Percentiles rank a stretch among this genome's conserved stretches.
phyloP scores from a whole-genome alignment of 2,113 vertebrate species.

The Daboia siamensis region DNA sequence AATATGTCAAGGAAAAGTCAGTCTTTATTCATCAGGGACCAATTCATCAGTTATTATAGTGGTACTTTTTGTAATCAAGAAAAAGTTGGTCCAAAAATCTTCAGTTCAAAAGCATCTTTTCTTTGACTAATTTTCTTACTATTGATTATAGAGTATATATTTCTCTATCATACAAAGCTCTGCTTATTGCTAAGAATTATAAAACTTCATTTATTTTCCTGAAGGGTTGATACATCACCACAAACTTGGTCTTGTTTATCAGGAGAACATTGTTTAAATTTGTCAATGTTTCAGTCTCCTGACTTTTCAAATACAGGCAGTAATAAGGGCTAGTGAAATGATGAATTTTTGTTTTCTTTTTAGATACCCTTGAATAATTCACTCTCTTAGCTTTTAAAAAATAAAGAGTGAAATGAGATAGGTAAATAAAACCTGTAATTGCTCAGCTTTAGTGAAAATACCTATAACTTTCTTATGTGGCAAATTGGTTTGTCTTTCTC shows the following conservation, averaged over 20 bases:
- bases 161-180: background rate
- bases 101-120: background rate
- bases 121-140: no score
- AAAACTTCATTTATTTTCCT: background rate
- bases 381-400: conserved; percentile 21
- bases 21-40: background rate
- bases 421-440: background rate
- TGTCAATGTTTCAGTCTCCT: conserved; percentile 49
- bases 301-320: conserved; percentile 36
- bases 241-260: conserved; percentile 52
- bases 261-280: conserved; percentile 56
- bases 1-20: background rate
- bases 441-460: background rate
- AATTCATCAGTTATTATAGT: background rate
- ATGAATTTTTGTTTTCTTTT: conserved; percentile 13
- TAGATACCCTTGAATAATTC: background rate
- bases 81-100: background rate
- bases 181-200: background rate
- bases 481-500: background rate
- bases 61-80: background rate
- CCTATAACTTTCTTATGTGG: conserved; percentile 12
- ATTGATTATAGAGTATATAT: background rate
- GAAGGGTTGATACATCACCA: background rate
- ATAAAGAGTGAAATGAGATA: conserved; percentile 40
- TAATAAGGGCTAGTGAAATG: conserved; percentile 46